Evolutionary conservation across 2,797 vertebrate genomes (phyloP), one percentile per base, ranked within the genome.

Genomic region (Takifugu ocellatus): DNA sequence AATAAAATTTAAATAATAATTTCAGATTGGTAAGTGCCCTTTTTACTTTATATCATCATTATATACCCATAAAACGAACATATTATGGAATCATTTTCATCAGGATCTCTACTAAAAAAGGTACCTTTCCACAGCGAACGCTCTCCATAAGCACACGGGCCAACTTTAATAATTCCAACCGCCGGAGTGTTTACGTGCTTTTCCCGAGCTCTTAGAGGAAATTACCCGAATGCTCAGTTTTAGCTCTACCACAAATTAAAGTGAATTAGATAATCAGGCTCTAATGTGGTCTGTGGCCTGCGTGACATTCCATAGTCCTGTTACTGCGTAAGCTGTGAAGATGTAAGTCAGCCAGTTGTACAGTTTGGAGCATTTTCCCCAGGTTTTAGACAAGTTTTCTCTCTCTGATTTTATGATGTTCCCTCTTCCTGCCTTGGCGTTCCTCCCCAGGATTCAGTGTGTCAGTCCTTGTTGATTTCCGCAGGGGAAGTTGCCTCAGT

Each of bases 401-500:
- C 57, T 53, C 29, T 64, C 56, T 63, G 64, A 59, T 68, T 71
- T 54, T 70, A 63, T 11, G 53, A 33, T 54, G 60, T 61, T 68
- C 69, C 66, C 66, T 75, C 67, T 84, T 88, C 83, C 84, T 89
- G 79, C 75, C 63, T 76, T 63, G 75, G 75, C 78, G 72, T 71
- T 72, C 44, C 56, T 76, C 77, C 74, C 62, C 59, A 68, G 72
- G 56, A 48, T 70, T 74, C 51, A 63, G 69, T 74, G 73, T 74
- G 83, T 84, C 77, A 79, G 81, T 77, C 72, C 61, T 63, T 71
- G 76, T 77, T 79, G 81, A 73, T 84, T 87, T 89, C 87, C 86
- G 78, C 75, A 87, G 70, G 84, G 89, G 87, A 91, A 91, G 88
- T 84, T 72, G 80, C 74, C 81, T 82, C 81, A 49, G 77, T 75